Conservation (phyloP, 2,888 invertebrate genomes). For the Elegia similella region DNA sequence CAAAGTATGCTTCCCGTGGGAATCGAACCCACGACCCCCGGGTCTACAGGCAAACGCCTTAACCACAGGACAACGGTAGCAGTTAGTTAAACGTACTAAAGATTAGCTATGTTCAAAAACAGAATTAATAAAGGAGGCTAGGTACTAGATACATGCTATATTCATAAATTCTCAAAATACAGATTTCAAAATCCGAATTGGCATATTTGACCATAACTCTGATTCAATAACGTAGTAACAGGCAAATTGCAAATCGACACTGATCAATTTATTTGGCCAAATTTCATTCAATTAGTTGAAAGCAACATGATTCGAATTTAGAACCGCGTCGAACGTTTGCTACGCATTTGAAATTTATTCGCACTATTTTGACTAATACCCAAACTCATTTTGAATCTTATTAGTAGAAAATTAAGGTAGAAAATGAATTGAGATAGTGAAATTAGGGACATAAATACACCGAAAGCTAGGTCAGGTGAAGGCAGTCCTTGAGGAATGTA, state of each 20-base stretch:
- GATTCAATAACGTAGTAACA: conserved; percentile 3
- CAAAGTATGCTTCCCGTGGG: too few relatives aligned
- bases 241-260: conserved; percentile 10
- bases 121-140: neutral
- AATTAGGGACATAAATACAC: conserved; percentile 36
- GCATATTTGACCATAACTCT: conserved; percentile 1
- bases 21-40: too few relatives aligned
- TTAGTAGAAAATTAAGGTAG: neutral
- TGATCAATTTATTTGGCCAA: conserved; percentile 11
- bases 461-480: conserved; percentile 63
- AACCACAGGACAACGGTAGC: too few relatives aligned
- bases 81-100: too few relatives aligned
- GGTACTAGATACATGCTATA: too few relatives aligned
- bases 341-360: conserved; percentile 13
- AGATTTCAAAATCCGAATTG: neutral
- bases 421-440: neutral
- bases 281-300: conserved; percentile 9
- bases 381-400: neutral
- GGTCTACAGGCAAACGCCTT: too few relatives aligned
- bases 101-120: too few relatives aligned
- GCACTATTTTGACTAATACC: neutral
- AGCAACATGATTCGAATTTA: conserved; percentile 12
- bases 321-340: conserved; percentile 3
- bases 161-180: conserved; percentile 1
- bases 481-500: conserved; percentile 63